Conservation (phyloP, 2,797 vertebrate species). For the Melanotaenia trifasciata region DNA sequence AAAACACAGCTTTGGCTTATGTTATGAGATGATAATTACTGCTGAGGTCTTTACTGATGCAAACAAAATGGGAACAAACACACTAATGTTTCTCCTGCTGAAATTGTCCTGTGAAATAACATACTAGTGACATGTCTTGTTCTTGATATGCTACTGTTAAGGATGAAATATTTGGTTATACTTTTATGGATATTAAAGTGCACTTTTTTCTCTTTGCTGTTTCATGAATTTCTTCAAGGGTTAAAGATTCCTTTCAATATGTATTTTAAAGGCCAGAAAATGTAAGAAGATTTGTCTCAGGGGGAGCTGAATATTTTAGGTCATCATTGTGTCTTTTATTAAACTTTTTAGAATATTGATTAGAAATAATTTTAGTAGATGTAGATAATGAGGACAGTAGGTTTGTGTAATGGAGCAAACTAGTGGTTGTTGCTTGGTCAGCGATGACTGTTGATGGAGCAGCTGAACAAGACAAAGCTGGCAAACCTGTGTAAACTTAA, state of each 20-base stretch:
- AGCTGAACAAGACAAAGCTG: not conserved
- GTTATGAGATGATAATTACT: not conserved
- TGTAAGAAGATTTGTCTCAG: not conserved
- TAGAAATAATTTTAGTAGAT: not conserved
- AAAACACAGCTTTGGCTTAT: not conserved
- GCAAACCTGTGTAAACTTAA: not conserved
- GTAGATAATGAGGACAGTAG: too few species aligned
- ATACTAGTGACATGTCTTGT: not conserved
- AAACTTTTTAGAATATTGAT: not conserved
- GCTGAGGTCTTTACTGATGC: not conserved
- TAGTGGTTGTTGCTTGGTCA: not conserved
- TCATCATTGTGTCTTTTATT: not conserved
- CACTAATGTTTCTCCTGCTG: not conserved
- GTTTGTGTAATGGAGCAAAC: not conserved
- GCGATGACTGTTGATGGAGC: not conserved
- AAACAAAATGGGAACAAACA: not conserved
- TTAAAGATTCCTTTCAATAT: not conserved
- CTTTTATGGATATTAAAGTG: not conserved
- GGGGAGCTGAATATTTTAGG: not conserved
- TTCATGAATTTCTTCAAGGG: not conserved
- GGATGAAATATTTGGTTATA: too few species aligned
- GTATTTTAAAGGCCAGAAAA: not conserved
- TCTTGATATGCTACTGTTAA: too few species aligned
- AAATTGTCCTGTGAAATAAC: not conserved
- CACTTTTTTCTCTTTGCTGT: not conserved